phyloP scores from a whole-genome alignment of 2,888 invertebrate genomes.

The Palloptera scutellata region DNA sequence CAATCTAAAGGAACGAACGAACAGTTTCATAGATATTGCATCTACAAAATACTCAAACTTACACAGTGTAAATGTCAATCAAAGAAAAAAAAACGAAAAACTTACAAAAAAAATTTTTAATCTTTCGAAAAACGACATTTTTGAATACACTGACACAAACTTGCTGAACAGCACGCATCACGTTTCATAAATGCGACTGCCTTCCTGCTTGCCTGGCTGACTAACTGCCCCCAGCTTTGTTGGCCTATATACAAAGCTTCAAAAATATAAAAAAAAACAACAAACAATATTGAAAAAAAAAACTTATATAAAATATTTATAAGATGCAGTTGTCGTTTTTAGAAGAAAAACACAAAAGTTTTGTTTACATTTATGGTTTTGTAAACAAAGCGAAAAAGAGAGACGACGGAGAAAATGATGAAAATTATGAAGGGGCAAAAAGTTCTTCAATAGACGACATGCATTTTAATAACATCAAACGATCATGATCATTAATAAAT shows the following conservation, averaged over 20 bases:
- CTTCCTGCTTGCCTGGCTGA: no score
- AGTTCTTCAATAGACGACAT: background rate
- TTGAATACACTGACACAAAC: no score
- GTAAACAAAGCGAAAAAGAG: constrained; percentile 49
- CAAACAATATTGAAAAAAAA: background rate
- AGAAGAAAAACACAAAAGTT: constrained; percentile 41
- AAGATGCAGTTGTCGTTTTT: background rate
- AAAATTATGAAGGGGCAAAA: no score
- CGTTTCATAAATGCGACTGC: no score
- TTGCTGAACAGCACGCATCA: no score
- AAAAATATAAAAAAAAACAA: background rate
- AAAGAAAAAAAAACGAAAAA: background rate
- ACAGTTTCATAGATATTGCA: no score
- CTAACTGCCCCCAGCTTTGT: background rate
- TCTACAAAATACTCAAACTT: background rate
- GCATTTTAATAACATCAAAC: background rate
- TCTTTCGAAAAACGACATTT: no score
- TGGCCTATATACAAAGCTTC: background rate
- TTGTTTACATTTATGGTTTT: constrained; percentile 50
- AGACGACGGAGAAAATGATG: no score
- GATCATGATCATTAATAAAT: background rate
- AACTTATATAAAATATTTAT: background rate
- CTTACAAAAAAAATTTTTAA: no score
- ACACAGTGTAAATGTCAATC: background rate
- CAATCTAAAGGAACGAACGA: no score